phyloP scores from a whole-genome alignment of 1,140 invertebrate genomes.

The Aphaenogaster rudis region DNA sequence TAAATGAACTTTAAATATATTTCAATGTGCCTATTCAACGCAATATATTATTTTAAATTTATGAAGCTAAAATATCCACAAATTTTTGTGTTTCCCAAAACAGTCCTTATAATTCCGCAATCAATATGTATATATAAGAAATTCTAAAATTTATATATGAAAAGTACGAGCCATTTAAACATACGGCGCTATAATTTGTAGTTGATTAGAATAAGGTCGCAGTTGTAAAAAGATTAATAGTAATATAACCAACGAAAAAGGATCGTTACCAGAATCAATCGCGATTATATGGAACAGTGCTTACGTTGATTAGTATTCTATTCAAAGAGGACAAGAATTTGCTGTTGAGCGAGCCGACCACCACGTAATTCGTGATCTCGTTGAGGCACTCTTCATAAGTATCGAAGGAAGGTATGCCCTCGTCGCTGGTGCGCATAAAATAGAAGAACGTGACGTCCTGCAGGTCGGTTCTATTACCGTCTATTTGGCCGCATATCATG shows the following conservation, averaged over 20 bases:
- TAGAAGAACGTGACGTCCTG: constrained; percentile 88
- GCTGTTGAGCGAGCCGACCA: constrained; percentile 88
- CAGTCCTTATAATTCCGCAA: neutral
- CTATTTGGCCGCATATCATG: constrained; percentile 89
- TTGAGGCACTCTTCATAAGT: constrained; percentile 86
- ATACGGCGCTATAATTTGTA: neutral
- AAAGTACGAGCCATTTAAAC: neutral
- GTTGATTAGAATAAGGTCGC: neutral
- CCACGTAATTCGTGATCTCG: constrained; percentile 89
- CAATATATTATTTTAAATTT: neutral
- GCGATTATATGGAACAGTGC: neutral
- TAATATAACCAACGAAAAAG: neutral
- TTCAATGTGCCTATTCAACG: neutral
- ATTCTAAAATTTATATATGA: neutral
- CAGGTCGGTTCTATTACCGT: constrained; percentile 85
- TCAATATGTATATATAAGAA: neutral
- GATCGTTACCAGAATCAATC: neutral
- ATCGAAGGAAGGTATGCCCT: constrained; percentile 88
- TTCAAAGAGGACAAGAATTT: constrained; percentile 88
- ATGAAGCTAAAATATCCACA: neutral
- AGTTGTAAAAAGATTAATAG: neutral
- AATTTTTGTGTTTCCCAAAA: neutral
- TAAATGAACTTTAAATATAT: neutral
- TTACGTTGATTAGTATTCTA: constrained; percentile 82
- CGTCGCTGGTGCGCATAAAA: constrained; percentile 89